A percentile compares a stretch with the other conserved stretches of the same genome.
These are phyloP conservation scores for Cheilosia soror DNA, from an alignment of 2,888 invertebrate species.

Conservation along the genomic window DNA sequence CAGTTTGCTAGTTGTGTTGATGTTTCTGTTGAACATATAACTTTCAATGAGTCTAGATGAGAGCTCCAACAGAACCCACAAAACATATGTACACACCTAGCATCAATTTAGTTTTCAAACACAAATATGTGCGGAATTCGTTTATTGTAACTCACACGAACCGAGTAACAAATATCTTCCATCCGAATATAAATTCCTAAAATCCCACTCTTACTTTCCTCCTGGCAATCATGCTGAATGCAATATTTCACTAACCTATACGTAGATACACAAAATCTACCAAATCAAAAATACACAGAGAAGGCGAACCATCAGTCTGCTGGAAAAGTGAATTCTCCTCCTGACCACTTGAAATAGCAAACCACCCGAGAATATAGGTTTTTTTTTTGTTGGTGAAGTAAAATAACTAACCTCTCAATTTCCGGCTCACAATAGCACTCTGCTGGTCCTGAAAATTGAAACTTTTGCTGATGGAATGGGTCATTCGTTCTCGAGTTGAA, in stretches of 20 bases:
- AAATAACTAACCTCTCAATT: conserved; percentile 80
- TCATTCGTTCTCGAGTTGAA: conserved; percentile 75
- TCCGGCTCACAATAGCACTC: conserved; percentile 83
- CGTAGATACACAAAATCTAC: not conserved
- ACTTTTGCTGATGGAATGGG: conserved; percentile 78
- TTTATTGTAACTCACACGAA: too few relatives aligned
- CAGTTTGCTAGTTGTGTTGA: too few relatives aligned
- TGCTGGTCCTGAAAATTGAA: conserved; percentile 81
- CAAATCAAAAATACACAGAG: conserved; percentile 1
- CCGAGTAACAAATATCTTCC: not conserved
- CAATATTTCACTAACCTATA: not conserved
- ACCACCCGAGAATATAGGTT: not conserved
- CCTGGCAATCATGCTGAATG: conserved; percentile 21
- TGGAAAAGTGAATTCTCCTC: conserved; percentile 25
- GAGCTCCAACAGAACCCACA: too few relatives aligned
- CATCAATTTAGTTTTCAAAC: too few relatives aligned
- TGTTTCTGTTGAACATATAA: too few relatives aligned
- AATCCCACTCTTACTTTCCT: not conserved
- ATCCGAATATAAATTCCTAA: conserved; percentile 2
- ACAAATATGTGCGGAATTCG: too few relatives aligned
- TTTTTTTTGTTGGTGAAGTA: not conserved
- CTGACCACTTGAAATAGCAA: conserved; percentile 26
- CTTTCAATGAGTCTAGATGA: too few relatives aligned
- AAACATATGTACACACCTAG: too few relatives aligned
- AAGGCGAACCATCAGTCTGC: not conserved